Evolutionary conservation across 2,797 vertebrate species (phyloP).

Genomic region (Acanthurus lineatus): DNA sequence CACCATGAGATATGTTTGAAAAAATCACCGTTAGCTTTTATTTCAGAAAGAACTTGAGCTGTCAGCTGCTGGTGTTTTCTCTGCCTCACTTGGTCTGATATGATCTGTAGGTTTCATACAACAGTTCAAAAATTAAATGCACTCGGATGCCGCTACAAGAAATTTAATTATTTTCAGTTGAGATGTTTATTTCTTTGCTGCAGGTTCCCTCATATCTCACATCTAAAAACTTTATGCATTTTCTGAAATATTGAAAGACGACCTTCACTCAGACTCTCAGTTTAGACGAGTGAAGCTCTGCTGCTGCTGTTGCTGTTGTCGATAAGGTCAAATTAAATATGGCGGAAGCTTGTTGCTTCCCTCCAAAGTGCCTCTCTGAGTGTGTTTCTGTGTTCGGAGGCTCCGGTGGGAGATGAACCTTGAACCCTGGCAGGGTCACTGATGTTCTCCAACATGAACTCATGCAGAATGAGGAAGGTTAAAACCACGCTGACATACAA

Average conservation of each 20-base stretch:
- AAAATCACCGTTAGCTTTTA: background rate
- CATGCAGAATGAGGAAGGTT: constrained; percentile 58
- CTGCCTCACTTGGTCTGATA: no score
- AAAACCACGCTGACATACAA: constrained; percentile 36
- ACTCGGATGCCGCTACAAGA: no score
- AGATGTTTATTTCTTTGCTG: background rate
- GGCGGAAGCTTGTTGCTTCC: constrained; percentile 42
- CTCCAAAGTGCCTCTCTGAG: constrained; percentile 65
- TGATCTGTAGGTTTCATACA: no score
- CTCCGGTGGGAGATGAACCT: constrained; percentile 65
- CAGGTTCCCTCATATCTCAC: background rate
- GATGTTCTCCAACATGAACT: constrained; percentile 50
- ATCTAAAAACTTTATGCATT: background rate
- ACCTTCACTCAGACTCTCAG: background rate
- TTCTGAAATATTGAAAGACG: background rate
- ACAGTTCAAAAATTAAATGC: no score
- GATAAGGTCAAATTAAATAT: constrained; percentile 52
- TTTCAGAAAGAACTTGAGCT: background rate
- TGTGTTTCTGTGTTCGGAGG: constrained; percentile 70
- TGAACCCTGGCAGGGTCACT: constrained; percentile 50
- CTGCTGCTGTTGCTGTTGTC: no score
- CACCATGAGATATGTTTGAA: background rate
- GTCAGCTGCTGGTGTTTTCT: background rate
- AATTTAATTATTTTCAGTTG: background rate
- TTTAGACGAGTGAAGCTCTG: background rate